Base-by-base conservation (phyloP, 2,113 vertebrate species). In the Erpornis zantholeuca region DNA sequence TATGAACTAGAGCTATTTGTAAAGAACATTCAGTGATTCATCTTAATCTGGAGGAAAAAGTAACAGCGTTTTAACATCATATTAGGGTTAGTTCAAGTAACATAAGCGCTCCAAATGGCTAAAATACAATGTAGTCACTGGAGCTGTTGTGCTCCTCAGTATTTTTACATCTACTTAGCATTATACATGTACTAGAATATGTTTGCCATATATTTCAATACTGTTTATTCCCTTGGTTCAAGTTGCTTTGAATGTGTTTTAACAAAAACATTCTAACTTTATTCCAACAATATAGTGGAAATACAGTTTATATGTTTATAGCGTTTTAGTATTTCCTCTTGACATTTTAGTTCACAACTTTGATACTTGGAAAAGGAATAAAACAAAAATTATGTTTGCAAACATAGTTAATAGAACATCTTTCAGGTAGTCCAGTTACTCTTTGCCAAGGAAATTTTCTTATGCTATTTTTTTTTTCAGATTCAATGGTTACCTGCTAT, bases 211-310 rank as follows among this genome's bases (percentile, higher is more conserved):
- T 45, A 31, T 85, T 79, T 92, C 57, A 91, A 57, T 94, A 23
- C 21, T 75, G 16, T 82, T 94, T 95, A 72, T 85, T 82, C 38
- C 33, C 94, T 90, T 82, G 29, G 12, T 86, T 94, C 89, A 71
- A 87, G 47, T 82, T 90, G n/a, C 53, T 89, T 92, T 95, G 69
- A 92, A 57, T 76, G 5, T 85, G 50, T 89, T 94, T 61, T 82
- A 87, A 66, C 29, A 73, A 87, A 91, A 92, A 54, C 70, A 82
- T 75, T 87, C 29, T 54, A 16, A 69, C 69, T 63, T 83, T 70
- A 66, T 82, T 90, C n/a, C 65, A 44, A 14, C 29, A 47, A 7
- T 80, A 22, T 44, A 0, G 5, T 64, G 56, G 35, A 90, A 88
- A 66, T 77, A 71, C 22, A 73, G 21, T 85, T 82, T 59, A 19